These are phyloP conservation scores for Trematocara unimaculatum DNA, from an alignment of 2,113 vertebrate species.

Conservation along the genomic window DNA sequence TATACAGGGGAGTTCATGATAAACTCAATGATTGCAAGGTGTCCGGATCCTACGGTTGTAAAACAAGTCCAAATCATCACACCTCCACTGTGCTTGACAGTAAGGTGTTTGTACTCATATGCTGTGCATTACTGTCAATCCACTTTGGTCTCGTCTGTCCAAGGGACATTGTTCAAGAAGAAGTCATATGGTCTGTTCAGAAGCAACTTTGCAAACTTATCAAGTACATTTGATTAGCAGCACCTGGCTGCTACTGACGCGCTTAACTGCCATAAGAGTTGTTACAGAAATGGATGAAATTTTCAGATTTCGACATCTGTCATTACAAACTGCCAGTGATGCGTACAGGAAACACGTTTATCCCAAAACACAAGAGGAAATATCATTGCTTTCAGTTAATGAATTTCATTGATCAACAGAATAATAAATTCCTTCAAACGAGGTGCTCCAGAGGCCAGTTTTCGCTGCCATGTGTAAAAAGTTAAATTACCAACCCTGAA, in stretches of 20 bases:
- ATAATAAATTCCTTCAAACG: background rate
- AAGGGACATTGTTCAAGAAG: background rate
- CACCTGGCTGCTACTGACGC: background rate
- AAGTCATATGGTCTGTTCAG: background rate
- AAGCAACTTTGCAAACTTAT: background rate
- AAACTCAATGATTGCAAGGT: background rate
- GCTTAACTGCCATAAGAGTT: background rate
- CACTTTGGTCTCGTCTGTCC: background rate
- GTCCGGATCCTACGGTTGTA: accelerated
- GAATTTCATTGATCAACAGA: background rate
- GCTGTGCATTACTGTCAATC: accelerated
- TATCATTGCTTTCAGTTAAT: background rate
- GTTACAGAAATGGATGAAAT: background rate
- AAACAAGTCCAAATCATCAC: background rate
- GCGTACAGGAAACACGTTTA: background rate
- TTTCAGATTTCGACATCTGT: background rate
- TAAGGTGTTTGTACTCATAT: accelerated
- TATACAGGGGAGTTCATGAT: background rate
- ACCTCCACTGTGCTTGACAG: background rate
- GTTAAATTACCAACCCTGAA: background rate
- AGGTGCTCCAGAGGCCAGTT: background rate
- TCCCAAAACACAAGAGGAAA: background rate
- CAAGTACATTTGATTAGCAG: background rate
- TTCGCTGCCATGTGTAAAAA: background rate
- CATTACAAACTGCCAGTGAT: background rate